Base-by-base conservation (phyloP, 1,140 invertebrate species). In the Leptinotarsa texana region DNA sequence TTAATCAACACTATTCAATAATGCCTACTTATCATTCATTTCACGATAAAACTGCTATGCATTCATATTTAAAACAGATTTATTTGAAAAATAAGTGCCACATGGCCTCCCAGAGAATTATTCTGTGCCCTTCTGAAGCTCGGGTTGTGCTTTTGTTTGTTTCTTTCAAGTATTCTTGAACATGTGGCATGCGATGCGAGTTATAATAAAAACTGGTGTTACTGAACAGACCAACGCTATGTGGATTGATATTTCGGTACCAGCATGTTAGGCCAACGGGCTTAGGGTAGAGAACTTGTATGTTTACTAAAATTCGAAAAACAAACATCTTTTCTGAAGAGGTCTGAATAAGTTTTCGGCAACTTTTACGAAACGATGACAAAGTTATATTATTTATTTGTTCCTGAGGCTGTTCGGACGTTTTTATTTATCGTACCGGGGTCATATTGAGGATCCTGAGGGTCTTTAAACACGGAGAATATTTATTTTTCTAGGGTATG, bases 221-320 rank as follows among this genome's bases (percentile, higher is more conserved):
- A 57, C 51, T 57, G n/a, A 57, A 57, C 51, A 57, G 51, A 57
- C 51, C 51, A 57, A 57, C 51, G 51, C 51, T n/a, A 57, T 57
- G 51, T 17, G 51, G n/a, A 57, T 57, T 57, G 51, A 57, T 57
- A 57, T 57, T 57, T 57, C 51, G 51, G 51, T 57, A 57, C 51
- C 51, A 15, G 17, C 51, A 57, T 57, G 15, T 18, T 57, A 13
- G 51, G 15, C 51, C 51, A 57, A 15, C 51, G 13, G 15, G 51
- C 17, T 57, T n/a, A 1, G n/a, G 17, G 51, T 57, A 15, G 51
- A 57, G 6, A 15, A 17, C 8, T n/a, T 57, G 51, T 57, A 15
- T 57, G n/a, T 57, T 57, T n/a, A 57, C 51, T 18, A 57, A 17
- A n/a, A 15, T 57, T 57, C 51, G 51, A 57, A 5, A 11, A 57